These are phyloP conservation scores for Pseudorectes ferrugineus DNA, from an alignment of 2,113 vertebrate genomes.

Conservation along the genomic window DNA sequence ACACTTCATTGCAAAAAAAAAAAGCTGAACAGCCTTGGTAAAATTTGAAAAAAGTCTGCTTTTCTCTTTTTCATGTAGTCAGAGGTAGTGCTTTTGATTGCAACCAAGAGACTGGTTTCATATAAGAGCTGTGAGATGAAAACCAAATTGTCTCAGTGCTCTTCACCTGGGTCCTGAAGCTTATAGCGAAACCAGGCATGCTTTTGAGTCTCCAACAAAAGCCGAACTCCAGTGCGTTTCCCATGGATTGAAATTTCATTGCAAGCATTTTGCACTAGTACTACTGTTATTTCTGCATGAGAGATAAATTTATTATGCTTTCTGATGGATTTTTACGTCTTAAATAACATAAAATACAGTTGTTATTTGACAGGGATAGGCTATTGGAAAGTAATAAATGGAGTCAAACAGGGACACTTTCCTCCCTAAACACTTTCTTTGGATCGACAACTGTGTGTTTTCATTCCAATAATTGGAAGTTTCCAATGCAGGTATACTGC, in stretches of 20 bases:
- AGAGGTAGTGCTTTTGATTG: not conserved
- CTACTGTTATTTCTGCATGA: not conserved
- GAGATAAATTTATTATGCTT: not conserved
- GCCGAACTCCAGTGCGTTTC: accelerated
- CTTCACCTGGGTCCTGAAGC: not conserved
- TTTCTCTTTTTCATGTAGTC: not conserved
- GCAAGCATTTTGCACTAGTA: not conserved
- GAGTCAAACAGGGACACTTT: not conserved
- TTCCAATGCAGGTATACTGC: not conserved
- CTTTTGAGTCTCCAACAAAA: not conserved
- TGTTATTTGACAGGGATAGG: not conserved
- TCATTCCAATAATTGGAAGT: constrained; percentile 3
- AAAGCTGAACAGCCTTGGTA: not conserved
- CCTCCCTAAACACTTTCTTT: not conserved
- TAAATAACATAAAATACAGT: not conserved
- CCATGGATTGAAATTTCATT: not conserved
- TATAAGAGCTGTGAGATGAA: not conserved
- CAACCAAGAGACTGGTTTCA: not conserved
- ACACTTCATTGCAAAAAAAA: not conserved
- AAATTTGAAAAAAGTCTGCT: not conserved
- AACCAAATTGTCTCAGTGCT: not conserved
- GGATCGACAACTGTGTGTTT: not conserved
- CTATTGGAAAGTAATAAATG: constrained; percentile 7
- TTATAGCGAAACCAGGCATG: not conserved
- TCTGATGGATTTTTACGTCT: not conserved